Base-by-base conservation (phyloP, 2,888 invertebrate genomes). In the Ophion slaviceki region DNA sequence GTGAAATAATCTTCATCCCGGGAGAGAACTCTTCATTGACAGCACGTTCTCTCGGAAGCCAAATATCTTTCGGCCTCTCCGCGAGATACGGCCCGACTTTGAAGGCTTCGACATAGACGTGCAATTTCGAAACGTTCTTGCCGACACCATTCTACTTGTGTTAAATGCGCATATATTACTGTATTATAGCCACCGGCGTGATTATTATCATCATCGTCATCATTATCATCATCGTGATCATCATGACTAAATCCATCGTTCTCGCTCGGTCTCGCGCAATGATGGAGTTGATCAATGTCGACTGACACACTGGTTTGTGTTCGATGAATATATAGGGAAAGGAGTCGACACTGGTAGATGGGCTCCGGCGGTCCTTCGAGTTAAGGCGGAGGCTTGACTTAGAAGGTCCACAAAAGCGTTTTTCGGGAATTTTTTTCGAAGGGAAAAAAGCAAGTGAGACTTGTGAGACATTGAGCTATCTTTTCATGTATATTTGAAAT, bases 231-330 rank as follows among this genome's bases (percentile, higher is more conserved):
- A 11, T 62, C 57, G 53, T 72, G 57, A 57, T 72, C 70, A 80
- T 72, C 59, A 71, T 61, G 10, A 74, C 14, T n/a, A 66, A 72
- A 40, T 82, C n/a, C 20, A 40, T 24, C 59, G 24, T 47, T 57
- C 20, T 75, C 20, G 6, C 20, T 53, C 45, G 68, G 57, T 70
- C 24, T 74, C 53, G 14, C 8, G 57, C 59, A 79, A 85, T 77
- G 72, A 80, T 77, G 76, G 76, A 85, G 80, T 80, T 82, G 79
- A 85, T 79, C 71, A 82, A 76, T 71, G 79, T 61, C 79, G 61
- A 85, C 76, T 80, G 82, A 76, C 66, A 85, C 75, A 80, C 85
- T 71, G 66, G 82, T 76, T 85, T 76, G 20, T 67, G 24, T 71
- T 20, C 7, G 6, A 67, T 24, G 40, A 40, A 53, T 57, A 6